Conservation (phyloP, 2,797 vertebrate species). For the Chrysocyon brachyurus region DNA sequence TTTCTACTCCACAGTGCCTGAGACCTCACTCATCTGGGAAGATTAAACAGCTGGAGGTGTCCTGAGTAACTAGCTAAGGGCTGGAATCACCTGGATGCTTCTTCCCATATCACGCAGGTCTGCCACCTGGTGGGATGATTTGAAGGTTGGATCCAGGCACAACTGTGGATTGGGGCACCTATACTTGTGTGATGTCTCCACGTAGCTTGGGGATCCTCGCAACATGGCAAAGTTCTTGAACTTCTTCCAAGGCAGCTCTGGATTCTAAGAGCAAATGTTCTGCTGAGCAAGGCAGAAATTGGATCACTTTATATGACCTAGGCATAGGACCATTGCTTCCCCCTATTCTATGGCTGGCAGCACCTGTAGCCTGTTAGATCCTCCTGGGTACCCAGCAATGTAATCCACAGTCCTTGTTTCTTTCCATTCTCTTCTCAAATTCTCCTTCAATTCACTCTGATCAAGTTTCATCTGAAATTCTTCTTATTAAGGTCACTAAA, state of each 20-base stretch:
- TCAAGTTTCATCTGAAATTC: neutral
- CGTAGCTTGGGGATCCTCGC: neutral
- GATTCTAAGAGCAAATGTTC: neutral
- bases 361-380: neutral
- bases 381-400: neutral
- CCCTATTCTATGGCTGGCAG: neutral
- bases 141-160: neutral
- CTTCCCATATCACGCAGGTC: neutral
- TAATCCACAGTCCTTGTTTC: neutral
- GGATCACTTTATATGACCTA: no score
- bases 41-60: neutral
- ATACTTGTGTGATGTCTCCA: rapidly evolving
- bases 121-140: neutral
- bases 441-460: neutral
- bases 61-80: neutral
- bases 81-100: neutral
- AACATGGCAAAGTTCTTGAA: neutral
- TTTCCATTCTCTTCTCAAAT: neutral
- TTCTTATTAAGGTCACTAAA: neutral
- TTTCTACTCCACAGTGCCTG: neutral
- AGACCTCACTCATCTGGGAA: neutral
- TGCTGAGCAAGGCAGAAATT: neutral
- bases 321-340: neutral
- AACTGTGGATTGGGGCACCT: neutral
- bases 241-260: neutral